Evolutionary conservation across 2,888 invertebrate species (phyloP).

Genomic region (Lacanobia oleracea): DNA sequence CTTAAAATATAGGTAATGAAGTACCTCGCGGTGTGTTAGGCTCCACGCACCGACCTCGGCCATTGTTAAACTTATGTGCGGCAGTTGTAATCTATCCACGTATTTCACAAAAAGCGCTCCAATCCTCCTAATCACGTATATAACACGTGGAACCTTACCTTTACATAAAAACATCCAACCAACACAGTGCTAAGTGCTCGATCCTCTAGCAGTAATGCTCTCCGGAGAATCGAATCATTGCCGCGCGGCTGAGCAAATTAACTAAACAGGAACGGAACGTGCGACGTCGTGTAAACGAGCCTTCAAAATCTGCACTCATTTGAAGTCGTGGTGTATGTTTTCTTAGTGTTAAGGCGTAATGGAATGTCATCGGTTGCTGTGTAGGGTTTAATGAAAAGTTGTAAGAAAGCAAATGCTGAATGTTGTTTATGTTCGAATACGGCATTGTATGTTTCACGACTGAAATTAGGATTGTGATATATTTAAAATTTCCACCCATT

Average conservation of each 20-base stretch:
- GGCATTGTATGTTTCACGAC: neutral
- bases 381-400: neutral
- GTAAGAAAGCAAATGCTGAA: neutral
- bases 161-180: constrained; percentile 12
- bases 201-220: constrained; percentile 35
- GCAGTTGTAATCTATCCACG: no score
- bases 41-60: no score
- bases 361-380: neutral
- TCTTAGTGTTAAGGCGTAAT: neutral
- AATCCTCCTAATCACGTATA: no score
- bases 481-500: no score
- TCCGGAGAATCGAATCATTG: constrained; percentile 66
- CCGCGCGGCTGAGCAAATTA: constrained; percentile 63
- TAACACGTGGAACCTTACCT: no score
- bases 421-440: neutral
- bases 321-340: constrained; percentile 54
- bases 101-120: no score
- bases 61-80: no score
- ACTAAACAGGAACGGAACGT: constrained; percentile 44
- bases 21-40: no score
- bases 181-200: constrained; percentile 31
- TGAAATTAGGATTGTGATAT: neutral
- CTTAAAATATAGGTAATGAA: no score
- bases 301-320: constrained; percentile 46
- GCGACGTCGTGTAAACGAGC: constrained; percentile 26